Evolutionary conservation across 2,888 invertebrate genomes (phyloP), one percentile per base, ranked within the genome.

Genomic region (Agonopterix alstromeriana): DNA sequence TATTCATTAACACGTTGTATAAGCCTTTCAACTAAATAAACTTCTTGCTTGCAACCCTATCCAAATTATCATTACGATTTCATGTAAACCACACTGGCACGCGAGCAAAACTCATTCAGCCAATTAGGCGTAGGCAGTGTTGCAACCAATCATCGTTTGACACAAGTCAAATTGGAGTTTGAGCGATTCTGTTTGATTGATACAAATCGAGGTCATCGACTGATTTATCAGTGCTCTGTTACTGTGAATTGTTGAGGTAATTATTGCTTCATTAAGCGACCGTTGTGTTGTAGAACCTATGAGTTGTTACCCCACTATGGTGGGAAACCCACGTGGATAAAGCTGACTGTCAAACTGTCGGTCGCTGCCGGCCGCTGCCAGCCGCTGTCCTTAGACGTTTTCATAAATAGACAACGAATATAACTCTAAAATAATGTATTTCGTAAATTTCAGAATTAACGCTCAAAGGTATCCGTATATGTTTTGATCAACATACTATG

Each of bases 111-210:
- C 77, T 81, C 78, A 82, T 84, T 78, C 78, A 80, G 78, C 76
- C 85, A 85, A 86, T 85, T 82, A 84, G 74, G 67, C 70, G 69
- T 72, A 68, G 68, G 67, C 75, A 75, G 73, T 83, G 84, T 81
- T 79, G 83, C 83, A 82, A 84, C 84, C 85, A 84, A 83, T 86
- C 84, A 85, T 82, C 82, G 80, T 83, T 81, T 82, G 82, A 85
- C 84, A 83, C 74, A 77, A 81, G 77, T 83, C 82, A 75, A 85
- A 84, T 83, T 79, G 81, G 66, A 77, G 79, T 78, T 78, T 79
- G 77, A 79, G 70, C 75, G 73, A 73, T 80, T 76, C 67, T 69
- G 67, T 77, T 76, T 78, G 82, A 86, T 85, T 84, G 84, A 77
- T 80, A 81, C 73, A 73, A 82, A 86, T 82, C 74, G 82, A 82